Evolutionary conservation across 2,797 vertebrate genomes (phyloP).

Genomic region (Cossypha polioptera): DNA sequence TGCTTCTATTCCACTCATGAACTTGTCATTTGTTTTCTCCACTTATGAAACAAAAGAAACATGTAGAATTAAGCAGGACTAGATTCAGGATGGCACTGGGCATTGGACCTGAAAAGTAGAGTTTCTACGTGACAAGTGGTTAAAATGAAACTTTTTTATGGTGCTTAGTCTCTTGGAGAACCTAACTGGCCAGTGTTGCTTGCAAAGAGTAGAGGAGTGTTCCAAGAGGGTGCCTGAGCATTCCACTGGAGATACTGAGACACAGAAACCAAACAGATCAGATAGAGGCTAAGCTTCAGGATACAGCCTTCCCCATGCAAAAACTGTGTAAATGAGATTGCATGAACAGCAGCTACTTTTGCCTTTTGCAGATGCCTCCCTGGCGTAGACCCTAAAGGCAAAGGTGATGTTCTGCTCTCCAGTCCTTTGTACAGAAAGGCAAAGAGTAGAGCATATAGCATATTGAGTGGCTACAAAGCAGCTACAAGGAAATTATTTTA

Average conservation of each 20-base stretch:
- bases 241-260: neutral
- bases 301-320: neutral
- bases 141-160: neutral
- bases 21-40: neutral
- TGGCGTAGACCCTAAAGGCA: neutral
- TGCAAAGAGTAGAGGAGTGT: neutral
- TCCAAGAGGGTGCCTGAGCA: neutral
- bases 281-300: neutral
- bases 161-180: neutral
- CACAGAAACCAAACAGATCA: neutral
- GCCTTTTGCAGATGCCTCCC: neutral
- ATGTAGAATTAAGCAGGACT: neutral
- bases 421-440: neutral
- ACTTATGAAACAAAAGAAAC: neutral
- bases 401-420: neutral
- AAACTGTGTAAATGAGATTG: neutral
- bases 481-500: neutral
- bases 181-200: neutral
- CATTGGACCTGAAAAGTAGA: neutral
- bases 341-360: neutral
- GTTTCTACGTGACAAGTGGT: neutral
- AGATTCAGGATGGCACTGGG: neutral
- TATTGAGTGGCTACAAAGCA: neutral
- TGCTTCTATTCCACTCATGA: neutral
- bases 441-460: neutral